Evolutionary conservation across 2,888 invertebrate species (phyloP).

Genomic region (Julus scanicus): DNA sequence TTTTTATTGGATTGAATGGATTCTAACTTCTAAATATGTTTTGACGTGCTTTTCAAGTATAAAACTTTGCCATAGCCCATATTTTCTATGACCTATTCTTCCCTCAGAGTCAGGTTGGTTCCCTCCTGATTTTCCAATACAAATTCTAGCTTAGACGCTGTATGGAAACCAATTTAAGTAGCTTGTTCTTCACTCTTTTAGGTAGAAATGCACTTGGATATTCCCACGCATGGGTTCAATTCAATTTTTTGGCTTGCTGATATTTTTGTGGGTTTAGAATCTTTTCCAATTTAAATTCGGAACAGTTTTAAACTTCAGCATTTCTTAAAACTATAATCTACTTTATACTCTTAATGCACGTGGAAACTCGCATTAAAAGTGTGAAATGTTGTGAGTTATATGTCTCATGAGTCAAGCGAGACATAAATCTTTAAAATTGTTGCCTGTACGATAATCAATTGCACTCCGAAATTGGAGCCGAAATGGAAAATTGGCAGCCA

Average conservation of each 20-base stretch:
- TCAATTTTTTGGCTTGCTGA: neutral
- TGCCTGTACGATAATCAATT: neutral
- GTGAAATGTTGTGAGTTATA: too few species aligned
- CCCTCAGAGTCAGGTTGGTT: neutral
- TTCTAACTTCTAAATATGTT: neutral
- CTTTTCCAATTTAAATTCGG: too few species aligned
- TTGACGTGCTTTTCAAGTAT: slow-evolving; percentile 7
- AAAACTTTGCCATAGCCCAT: neutral
- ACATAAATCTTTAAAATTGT: neutral
- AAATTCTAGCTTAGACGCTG: neutral
- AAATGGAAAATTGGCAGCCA: slow-evolving; percentile 6
- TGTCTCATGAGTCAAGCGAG: too few species aligned
- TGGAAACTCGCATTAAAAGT: neutral
- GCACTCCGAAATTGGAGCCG: neutral
- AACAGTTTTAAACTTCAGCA: too few species aligned
- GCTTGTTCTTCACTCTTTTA: neutral
- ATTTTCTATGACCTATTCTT: neutral
- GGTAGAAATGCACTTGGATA: too few species aligned
- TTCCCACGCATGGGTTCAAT: neutral
- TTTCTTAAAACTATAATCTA: neutral
- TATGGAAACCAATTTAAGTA: neutral
- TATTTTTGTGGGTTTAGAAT: too few species aligned
- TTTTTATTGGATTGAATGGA: neutral
- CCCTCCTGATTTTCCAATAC: neutral
- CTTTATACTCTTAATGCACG: too few species aligned